Percentiles rank a stretch among this genome's conserved stretches.
These are phyloP conservation scores for Acipenser transmontanus DNA, from an alignment of 2,797 vertebrate genomes.

Conservation along the genomic window DNA sequence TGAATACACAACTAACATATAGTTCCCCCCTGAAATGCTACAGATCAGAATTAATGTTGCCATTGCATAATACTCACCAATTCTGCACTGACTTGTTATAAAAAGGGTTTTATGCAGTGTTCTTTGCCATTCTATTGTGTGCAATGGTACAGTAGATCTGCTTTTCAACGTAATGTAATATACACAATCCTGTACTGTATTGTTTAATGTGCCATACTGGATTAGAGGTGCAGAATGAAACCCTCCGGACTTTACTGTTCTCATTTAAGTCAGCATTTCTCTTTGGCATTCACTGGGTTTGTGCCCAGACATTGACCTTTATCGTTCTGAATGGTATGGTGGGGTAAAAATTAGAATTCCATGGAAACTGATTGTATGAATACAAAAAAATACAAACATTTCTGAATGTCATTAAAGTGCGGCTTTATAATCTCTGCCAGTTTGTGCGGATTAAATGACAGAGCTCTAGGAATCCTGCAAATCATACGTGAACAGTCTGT, in stretches of 20 bases:
- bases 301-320: constrained; percentile 48
- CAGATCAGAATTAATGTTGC: not conserved
- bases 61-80: not conserved
- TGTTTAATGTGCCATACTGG: not conserved
- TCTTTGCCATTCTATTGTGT: not conserved
- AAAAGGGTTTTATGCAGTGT: not conserved
- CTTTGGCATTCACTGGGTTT: constrained; percentile 78
- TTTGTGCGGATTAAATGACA: constrained; percentile 66
- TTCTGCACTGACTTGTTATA: no score
- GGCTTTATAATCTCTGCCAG: constrained; percentile 68
- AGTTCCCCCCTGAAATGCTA: not conserved
- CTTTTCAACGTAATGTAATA: not conserved
- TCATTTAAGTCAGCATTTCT: constrained; percentile 52
- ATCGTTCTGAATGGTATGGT: constrained; percentile 42
- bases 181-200: not conserved
- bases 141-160: not conserved
- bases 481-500: constrained; percentile 56
- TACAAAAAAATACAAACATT: constrained; percentile 60
- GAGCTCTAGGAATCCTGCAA: constrained; percentile 54
- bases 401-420: constrained; percentile 82
- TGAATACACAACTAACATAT: no score
- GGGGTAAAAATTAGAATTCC: constrained; percentile 42
- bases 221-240: not conserved
- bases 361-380: constrained; percentile 61
- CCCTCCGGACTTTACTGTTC: not conserved